Evolutionary conservation across 2,888 invertebrate species (phyloP).

Genomic region (Nineta flava): DNA sequence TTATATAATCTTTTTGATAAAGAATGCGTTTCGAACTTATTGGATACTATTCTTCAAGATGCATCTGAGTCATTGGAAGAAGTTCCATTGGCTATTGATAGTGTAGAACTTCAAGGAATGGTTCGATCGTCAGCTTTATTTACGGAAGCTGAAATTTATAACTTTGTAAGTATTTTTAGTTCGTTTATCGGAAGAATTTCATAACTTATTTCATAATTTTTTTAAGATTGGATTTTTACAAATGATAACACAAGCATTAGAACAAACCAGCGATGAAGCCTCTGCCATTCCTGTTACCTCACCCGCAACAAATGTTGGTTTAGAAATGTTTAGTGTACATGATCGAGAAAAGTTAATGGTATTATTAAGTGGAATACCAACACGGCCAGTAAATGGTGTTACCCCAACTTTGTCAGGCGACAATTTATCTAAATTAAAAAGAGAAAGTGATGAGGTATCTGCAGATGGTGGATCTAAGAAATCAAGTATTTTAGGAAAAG

Average conservation of each 20-base stretch:
- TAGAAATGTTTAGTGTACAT: conserved; percentile 5
- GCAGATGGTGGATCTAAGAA: conserved; percentile 22
- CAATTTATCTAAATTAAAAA: conserved; percentile 6
- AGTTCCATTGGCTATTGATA: conserved; percentile 30
- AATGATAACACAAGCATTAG: conserved; percentile 13
- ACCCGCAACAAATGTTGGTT: conserved; percentile 9
- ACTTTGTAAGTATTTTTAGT: conserved; percentile 30
- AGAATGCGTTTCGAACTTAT: conserved; percentile 58
- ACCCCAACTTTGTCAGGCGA: conserved; percentile 6
- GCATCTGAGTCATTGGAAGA: conserved; percentile 24
- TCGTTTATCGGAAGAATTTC: neutral
- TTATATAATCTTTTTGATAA: conserved; percentile 68
- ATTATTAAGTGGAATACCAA: conserved; percentile 24
- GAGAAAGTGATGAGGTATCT: conserved; percentile 12
- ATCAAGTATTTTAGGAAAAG: conserved; percentile 26
- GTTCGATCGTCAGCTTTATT: conserved; percentile 48
- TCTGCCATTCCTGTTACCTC: conserved; percentile 27
- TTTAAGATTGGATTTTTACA: conserved; percentile 25
- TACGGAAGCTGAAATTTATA: conserved; percentile 47
- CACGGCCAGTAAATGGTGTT: conserved; percentile 13
- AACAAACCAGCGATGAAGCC: conserved; percentile 24
- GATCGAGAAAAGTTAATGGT: conserved; percentile 23
- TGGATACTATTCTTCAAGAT: conserved; percentile 47
- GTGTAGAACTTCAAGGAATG: conserved; percentile 36
- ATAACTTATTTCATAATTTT: neutral